phyloP scores from a whole-genome alignment of 2,113 vertebrate genomes.

The Eulemur rufifrons region DNA sequence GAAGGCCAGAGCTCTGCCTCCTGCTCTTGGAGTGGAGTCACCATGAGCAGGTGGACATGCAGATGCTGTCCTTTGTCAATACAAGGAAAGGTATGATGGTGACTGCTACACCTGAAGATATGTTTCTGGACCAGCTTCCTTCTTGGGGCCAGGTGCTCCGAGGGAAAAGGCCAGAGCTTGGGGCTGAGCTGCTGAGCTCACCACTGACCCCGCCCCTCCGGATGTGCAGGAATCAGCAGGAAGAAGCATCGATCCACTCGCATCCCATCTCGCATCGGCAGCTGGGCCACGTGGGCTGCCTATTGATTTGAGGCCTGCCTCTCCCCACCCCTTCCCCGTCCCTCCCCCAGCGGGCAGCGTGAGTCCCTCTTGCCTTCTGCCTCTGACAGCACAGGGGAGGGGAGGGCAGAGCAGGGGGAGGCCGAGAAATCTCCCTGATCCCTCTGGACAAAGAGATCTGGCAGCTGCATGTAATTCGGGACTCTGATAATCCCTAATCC shows the following conservation, averaged over 20 bases:
- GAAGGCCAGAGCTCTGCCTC: rapidly evolving
- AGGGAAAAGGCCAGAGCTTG: not conserved
- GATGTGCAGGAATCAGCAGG: constrained; percentile 89
- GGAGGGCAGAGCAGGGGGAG: constrained; percentile 78
- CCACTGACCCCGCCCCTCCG: constrained; percentile 65
- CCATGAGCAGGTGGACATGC: not conserved
- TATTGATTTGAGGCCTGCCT: constrained; percentile 84
- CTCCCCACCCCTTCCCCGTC: not conserved
- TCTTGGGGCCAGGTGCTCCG: constrained; percentile 9
- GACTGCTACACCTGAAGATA: not conserved
- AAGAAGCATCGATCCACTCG: constrained; percentile 87
- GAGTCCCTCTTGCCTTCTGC: constrained; percentile 85
- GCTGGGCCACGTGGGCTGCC: constrained; percentile 84
- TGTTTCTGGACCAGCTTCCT: not conserved
- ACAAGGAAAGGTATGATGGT: not conserved
- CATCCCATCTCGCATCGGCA: constrained; percentile 78
- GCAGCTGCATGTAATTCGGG: constrained; percentile 91
- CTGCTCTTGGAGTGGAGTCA: not conserved
- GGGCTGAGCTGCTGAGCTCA: constrained; percentile 49
- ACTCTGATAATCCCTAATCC: constrained; percentile 95
- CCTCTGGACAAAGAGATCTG: constrained; percentile 92
- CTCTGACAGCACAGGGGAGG: constrained; percentile 84
- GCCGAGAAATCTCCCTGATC: constrained; percentile 72
- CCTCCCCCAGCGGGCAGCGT: constrained; percentile 50
- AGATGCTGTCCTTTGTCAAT: not conserved